phyloP scores from a whole-genome alignment of 2,797 vertebrate species.

The Pipistrellus pygmaeus region DNA sequence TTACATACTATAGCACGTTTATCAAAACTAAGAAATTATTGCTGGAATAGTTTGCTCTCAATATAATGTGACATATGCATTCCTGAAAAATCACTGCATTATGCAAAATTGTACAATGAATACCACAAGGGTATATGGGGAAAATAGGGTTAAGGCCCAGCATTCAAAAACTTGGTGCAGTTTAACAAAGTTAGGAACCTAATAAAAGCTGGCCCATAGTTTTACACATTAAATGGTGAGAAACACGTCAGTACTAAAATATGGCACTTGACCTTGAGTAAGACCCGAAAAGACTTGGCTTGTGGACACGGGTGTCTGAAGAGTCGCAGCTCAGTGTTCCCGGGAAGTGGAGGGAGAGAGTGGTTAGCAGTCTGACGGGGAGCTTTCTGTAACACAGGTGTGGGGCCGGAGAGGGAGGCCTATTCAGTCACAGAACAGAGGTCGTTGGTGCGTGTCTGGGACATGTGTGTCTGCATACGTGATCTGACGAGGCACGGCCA shows the following conservation, averaged over 20 bases:
- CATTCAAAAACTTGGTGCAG: neutral
- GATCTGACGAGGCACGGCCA: neutral
- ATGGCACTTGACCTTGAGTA: neutral
- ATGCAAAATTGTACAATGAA: neutral
- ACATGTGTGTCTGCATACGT: accelerated
- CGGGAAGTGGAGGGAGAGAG: neutral
- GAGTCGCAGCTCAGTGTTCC: neutral
- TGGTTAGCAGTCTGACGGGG: neutral
- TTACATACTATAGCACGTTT: neutral
- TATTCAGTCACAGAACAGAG: neutral
- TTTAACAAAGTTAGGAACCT: neutral
- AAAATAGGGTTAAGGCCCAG: neutral
- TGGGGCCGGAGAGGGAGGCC: neutral
- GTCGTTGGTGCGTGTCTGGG: neutral
- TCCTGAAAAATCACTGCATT: neutral
- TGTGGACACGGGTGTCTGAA: neutral
- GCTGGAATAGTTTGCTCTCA: neutral
- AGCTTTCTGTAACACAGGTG: neutral
- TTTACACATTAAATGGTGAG: neutral
- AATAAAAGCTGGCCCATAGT: neutral
- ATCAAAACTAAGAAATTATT: neutral
- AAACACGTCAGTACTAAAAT: neutral
- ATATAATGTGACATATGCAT: neutral
- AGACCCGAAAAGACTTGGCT: neutral
- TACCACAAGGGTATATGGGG: neutral